Base-by-base conservation (phyloP, 2,113 vertebrate species). In the chimpanzee (Pan troglodytes) region DNA sequence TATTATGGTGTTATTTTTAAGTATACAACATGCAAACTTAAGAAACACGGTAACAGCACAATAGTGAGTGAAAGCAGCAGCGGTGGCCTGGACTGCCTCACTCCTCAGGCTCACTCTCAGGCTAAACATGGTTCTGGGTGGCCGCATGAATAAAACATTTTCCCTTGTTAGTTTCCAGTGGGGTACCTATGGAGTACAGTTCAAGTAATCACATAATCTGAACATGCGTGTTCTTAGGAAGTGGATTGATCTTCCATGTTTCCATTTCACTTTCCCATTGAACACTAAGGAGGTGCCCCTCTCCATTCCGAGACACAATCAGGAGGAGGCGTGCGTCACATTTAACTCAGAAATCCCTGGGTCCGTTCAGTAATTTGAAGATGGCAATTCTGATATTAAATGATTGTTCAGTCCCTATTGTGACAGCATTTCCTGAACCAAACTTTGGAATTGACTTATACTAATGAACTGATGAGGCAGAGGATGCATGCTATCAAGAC, bases 381-480 rank as follows among this genome's bases (percentile, higher is more conserved):
- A 30, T 30, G 82, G 45, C 83, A 82, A 3, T 70, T 90, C 73
- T 75, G 30, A 35, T 43, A 35, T 72, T 85, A 59, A 68, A n/a
- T 61, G 48, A 68, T 80, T 85, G 11, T 43, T 90, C 68, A 70
- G 12, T 84, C 35, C 76, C 59, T 50, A 18, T 32, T 95, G 11
- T 38, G 32, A 92, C 73, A 73, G 50, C 52, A 90, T 93, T 75
- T 97, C 89, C 75, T 93, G 75, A 93, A 40, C 78, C 80, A 87
- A 89, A 90, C 87, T 83, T 68, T 50, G 22, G 23, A 75, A 25
- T 40, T 88, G 52, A 79, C 14, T 76, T 94, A 45, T 45, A 25
- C 52, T 80, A 35, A 70, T 50, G 64, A 81, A 61, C 13, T 70
- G 48, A 17, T 6, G n/a, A 72, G 16, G 27, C 61, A 55, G 22